Conservation (phyloP, 2,888 invertebrate genomes). For the Abscondita cerata region DNA sequence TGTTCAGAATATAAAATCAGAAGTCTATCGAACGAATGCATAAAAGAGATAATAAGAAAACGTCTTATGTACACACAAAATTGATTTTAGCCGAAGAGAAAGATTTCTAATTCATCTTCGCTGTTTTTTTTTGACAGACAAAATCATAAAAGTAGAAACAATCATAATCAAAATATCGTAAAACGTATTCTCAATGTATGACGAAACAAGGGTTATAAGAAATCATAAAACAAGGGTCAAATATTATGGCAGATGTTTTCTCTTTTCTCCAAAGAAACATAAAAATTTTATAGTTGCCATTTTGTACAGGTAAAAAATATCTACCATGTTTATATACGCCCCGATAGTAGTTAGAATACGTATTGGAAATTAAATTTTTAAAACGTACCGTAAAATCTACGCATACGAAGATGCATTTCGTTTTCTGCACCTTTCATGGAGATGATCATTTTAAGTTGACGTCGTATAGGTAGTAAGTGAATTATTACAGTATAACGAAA, state of each 20-base stretch:
- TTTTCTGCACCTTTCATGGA: no score
- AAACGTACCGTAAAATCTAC: no score
- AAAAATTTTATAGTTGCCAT: conserved; percentile 34
- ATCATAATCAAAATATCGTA: conserved; percentile 38
- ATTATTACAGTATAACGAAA: no score
- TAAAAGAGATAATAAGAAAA: background rate
- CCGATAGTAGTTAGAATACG: no score
- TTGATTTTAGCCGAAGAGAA: conserved; percentile 16
- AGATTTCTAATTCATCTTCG: conserved; percentile 31
- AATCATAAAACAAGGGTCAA: conserved; percentile 37
- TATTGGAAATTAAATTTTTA: no score
- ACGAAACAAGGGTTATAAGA: conserved; percentile 37
- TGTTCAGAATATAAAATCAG: no score
- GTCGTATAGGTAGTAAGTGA: no score
- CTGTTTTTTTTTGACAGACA: conserved; percentile 21
- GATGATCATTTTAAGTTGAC: no score
- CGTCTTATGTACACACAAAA: conserved; percentile 3
- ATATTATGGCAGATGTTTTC: conserved; percentile 33
- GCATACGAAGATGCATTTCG: no score
- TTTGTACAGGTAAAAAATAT: conserved; percentile 33
- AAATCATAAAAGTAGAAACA: conserved; percentile 32
- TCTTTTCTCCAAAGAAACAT: conserved; percentile 30
- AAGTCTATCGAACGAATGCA: background rate
- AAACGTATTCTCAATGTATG: conserved; percentile 36
- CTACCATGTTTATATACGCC: no score